phyloP scores from a whole-genome alignment of 2,113 vertebrate genomes.

The Gallinago jamesoni region DNA sequence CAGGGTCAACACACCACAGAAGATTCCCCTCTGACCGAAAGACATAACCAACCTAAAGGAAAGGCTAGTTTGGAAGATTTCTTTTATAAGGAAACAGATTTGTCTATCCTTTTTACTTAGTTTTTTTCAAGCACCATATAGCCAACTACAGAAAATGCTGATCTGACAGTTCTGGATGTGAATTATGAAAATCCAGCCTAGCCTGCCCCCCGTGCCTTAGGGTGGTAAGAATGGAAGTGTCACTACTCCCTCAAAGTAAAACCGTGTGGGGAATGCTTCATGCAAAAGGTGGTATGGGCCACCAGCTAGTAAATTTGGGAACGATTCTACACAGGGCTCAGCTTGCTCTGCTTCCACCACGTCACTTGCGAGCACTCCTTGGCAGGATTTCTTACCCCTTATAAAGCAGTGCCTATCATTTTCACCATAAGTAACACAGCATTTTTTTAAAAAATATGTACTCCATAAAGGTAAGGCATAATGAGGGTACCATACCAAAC shows the following conservation, averaged over 20 bases:
- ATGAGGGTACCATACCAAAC: not conserved
- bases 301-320: not conserved
- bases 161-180: not conserved
- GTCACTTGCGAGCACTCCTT: not conserved
- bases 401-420: not conserved
- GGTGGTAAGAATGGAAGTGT: not conserved
- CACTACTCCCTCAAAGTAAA: not conserved
- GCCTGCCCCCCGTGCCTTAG: not conserved
- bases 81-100: not conserved
- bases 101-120: not conserved
- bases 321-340: not conserved
- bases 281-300: not conserved
- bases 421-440: not conserved
- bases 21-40: not conserved
- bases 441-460: not conserved
- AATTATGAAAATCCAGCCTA: not conserved
- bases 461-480: not conserved
- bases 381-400: not conserved
- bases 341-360: not conserved
- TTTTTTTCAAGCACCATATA: not conserved
- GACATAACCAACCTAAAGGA: not conserved
- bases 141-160: not conserved
- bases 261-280: not conserved
- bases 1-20: not conserved
- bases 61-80: not conserved